phyloP scores from a whole-genome alignment of 2,888 invertebrate species.

The Nemapogon koenigi region DNA sequence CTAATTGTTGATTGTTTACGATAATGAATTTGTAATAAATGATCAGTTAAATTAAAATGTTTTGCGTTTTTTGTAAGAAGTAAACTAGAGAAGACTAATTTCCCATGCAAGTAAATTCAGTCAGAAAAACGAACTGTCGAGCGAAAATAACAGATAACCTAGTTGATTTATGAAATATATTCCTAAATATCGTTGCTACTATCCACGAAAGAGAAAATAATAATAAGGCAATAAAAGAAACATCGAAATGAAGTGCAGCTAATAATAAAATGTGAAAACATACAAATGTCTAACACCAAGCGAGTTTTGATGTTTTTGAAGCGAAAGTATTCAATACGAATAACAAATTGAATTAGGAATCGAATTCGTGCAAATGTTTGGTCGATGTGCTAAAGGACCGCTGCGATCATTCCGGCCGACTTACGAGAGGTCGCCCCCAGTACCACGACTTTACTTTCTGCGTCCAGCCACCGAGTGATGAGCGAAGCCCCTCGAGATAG shows the following conservation, averaged over 20 bases:
- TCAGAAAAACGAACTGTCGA: too few relatives aligned
- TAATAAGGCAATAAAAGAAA: constrained; percentile 36
- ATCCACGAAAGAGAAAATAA: constrained; percentile 27
- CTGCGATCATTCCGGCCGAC: constrained; percentile 63
- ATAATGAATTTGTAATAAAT: too few relatives aligned
- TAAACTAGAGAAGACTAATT: too few relatives aligned
- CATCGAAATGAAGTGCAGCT: constrained; percentile 55
- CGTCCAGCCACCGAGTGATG: constrained; percentile 95
- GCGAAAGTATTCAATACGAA: constrained; percentile 42
- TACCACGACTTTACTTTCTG: constrained; percentile 97
- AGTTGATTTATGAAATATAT: too few relatives aligned
- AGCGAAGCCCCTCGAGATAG: constrained; percentile 92
- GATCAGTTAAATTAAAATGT: too few relatives aligned
- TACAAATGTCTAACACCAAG: constrained; percentile 53
- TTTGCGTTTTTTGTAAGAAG: too few relatives aligned
- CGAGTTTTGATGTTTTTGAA: constrained; percentile 43
- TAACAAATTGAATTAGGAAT: constrained; percentile 2
- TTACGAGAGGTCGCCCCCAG: constrained; percentile 97
- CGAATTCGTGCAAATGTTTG: constrained; percentile 8
- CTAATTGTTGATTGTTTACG: too few relatives aligned
- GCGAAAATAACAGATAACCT: too few relatives aligned
- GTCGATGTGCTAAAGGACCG: constrained; percentile 59
- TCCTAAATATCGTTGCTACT: too few relatives aligned
- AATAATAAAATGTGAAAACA: constrained; percentile 44
- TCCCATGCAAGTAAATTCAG: too few relatives aligned